These are phyloP conservation scores for Vidua chalybeata DNA, from an alignment of 2,113 vertebrate species.

Conservation along the genomic window DNA sequence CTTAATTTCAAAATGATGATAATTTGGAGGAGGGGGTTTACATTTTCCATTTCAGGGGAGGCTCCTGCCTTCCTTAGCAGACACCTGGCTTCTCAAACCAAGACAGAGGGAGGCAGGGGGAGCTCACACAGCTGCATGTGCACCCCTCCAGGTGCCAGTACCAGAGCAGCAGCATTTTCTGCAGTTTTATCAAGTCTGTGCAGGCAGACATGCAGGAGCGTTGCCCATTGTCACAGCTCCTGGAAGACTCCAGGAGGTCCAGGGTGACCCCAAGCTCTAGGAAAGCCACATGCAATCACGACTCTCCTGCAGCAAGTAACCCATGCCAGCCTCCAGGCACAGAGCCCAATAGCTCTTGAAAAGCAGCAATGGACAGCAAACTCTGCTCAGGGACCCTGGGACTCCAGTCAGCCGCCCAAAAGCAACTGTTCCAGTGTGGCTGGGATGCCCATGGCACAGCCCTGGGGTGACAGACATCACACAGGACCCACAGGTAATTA, in stretches of 20 bases:
- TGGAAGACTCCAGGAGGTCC: neutral
- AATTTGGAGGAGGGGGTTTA: fast-evolving
- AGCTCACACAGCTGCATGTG: neutral
- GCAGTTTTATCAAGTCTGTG: fast-evolving
- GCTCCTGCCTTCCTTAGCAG: neutral
- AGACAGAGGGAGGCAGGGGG: neutral
- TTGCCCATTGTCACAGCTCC: neutral
- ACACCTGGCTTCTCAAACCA: neutral
- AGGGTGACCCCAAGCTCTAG: neutral
- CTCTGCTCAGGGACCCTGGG: neutral
- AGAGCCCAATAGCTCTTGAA: neutral
- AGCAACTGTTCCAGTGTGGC: neutral
- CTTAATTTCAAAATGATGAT: neutral
- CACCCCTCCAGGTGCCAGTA: neutral
- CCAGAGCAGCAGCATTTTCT: neutral
- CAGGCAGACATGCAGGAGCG: neutral
- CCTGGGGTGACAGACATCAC: neutral
- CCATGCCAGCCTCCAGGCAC: neutral
- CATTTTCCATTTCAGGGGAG: neutral
- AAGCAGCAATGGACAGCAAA: neutral
- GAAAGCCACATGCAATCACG: neutral
- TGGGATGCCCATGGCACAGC: neutral
- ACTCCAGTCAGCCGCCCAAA: neutral
- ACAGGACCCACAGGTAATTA: neutral
- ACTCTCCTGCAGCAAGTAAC: neutral